Evolutionary conservation across 2,888 invertebrate species (phyloP), one percentile per base, ranked within the genome.

Genomic region (Ophonus ardosiacus): DNA sequence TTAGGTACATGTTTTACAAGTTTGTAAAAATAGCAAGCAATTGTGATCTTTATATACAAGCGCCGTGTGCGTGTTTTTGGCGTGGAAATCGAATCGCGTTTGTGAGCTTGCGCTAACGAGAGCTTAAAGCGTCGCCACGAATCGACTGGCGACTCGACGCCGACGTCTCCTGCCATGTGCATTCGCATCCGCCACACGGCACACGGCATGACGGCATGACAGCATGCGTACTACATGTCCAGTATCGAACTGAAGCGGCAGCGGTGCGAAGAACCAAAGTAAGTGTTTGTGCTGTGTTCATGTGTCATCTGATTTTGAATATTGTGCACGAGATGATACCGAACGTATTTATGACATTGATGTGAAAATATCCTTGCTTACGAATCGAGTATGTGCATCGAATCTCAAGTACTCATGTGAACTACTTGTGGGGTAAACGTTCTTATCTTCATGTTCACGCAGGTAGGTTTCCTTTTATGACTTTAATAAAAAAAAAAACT

Each of bases 231-330:
- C 31, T 15, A 68, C 68, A 38, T 10, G 15, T 68, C 38, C 40
- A 68, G 15, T 68, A 68, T 68, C 68, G 68, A 68, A 68, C 68
- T n/a, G 0, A 38, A 68, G 63, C 18, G 24, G 63, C 21, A 63
- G 63, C 13, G 63, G 10, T 24, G 13, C 21, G 63, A 63, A 13
- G 18, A 5, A 21, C 13, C 8, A 24, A 21, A 13, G 18, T 63
- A 21, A 68, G 40, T 68, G 65, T 65, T 31, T 65, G 65, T 65
- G 38, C 68, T 38, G 68, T 68, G 31, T 38, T 15, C 68, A 68
- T 68, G 38, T 40, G 38, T 15, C 8, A 68, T 40, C 15, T 17
- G 38, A 38, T 31, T 68, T 0, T 17, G 17, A 31, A n/a, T 40
- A n/a, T 68, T 63, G 18, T 21, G 21, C 63, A 63, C 24, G 40